These are phyloP conservation scores for Hippocampus kuda DNA, from an alignment of 2,797 vertebrate species.

Conservation along the genomic window DNA sequence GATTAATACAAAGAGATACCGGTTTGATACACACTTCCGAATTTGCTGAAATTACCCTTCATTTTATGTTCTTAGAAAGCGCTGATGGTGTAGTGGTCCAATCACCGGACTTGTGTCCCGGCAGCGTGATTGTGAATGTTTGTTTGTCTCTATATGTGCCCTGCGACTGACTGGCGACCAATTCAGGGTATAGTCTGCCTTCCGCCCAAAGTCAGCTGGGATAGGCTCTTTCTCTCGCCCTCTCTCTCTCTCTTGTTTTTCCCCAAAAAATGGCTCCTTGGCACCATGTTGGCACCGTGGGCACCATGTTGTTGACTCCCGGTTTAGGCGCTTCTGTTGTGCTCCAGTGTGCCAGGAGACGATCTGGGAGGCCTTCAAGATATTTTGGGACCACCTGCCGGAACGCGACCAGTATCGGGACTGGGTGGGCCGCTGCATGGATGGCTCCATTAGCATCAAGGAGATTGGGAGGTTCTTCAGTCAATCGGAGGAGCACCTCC, in stretches of 20 bases:
- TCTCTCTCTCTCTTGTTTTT: no score
- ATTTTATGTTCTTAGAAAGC: no score
- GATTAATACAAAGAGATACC: background rate
- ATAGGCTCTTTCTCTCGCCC: no score
- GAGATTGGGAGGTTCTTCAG: constrained; percentile 86
- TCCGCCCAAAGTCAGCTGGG: no score
- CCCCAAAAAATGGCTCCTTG: no score
- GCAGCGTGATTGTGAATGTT: no score
- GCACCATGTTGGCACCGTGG: no score
- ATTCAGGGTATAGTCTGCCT: no score
- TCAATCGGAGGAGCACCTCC: constrained; percentile 77
- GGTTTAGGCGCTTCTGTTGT: background rate
- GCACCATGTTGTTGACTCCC: background rate
- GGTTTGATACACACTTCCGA: background rate
- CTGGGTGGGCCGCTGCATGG: constrained; percentile 79
- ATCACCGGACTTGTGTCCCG: no score
- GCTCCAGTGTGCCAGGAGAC: constrained; percentile 89
- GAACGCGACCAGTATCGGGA: constrained; percentile 74
- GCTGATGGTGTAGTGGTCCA: no score
- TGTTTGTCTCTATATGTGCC: no score
- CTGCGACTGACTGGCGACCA: no score
- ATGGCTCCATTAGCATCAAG: constrained; percentile 63
- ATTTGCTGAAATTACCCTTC: background rate
- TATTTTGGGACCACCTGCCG: constrained; percentile 89
- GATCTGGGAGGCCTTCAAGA: constrained; percentile 92